phyloP scores from a whole-genome alignment of 2,113 vertebrate species.

The Etheostoma spectabile region DNA sequence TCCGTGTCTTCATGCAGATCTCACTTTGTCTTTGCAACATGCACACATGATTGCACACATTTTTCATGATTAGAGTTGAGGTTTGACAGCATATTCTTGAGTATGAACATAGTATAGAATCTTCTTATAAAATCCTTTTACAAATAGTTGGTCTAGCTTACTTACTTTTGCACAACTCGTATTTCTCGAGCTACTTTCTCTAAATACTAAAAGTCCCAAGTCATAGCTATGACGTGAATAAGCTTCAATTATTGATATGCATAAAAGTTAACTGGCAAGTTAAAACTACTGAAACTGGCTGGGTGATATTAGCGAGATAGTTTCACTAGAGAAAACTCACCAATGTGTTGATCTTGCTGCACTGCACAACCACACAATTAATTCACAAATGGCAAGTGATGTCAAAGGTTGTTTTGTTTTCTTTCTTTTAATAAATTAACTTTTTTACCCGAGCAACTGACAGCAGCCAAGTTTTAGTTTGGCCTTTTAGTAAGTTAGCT shows the following conservation, averaged over 20 bases:
- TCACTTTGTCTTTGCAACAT: slow-evolving; percentile 37
- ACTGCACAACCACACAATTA: slow-evolving; percentile 1
- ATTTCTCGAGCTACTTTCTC: neutral
- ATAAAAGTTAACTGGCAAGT: neutral
- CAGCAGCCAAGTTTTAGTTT: slow-evolving; percentile 33
- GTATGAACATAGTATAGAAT: neutral
- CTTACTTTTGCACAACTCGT: neutral
- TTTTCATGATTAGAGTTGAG: neutral
- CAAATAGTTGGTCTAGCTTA: neutral
- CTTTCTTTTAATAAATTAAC: slow-evolving; percentile 17
- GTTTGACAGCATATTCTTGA: neutral
- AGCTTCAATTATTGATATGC: neutral
- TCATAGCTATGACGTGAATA: neutral
- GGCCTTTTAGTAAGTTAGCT: slow-evolving; percentile 47
- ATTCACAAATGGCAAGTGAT: neutral
- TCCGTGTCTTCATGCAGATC: slow-evolving; percentile 15
- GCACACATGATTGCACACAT: neutral
- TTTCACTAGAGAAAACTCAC: neutral
- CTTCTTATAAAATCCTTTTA: neutral
- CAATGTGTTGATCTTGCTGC: neutral
- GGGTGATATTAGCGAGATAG: neutral
- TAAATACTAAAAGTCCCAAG: neutral
- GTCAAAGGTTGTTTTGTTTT: neutral
- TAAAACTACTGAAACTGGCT: neutral
- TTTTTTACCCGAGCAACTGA: slow-evolving; percentile 12